A percentile compares a stretch with the other conserved stretches of the same genome.
These are phyloP conservation scores for Bujurquina vittata DNA, from an alignment of 2,113 vertebrate genomes.

Conservation along the genomic window DNA sequence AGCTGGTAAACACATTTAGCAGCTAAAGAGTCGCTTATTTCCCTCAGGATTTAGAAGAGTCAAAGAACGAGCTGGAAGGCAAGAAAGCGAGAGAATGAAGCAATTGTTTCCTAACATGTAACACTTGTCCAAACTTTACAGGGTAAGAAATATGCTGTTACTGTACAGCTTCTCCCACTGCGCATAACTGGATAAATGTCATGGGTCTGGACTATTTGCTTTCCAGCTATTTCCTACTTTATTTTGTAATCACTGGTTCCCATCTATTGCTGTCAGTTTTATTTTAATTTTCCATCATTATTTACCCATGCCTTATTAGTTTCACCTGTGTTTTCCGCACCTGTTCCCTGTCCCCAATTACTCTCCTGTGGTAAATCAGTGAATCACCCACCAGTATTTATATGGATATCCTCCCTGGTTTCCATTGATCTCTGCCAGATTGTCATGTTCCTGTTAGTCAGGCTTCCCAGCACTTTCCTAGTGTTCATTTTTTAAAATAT, in stretches of 20 bases:
- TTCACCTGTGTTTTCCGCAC: neutral
- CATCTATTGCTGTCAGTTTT: neutral
- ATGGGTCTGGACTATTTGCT: neutral
- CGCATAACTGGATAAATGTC: neutral
- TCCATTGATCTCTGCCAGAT: neutral
- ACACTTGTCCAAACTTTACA: neutral
- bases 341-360: neutral
- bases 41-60: neutral
- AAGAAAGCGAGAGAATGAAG: neutral
- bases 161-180: neutral
- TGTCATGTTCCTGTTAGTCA: neutral
- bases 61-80: neutral
- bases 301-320: neutral
- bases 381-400: neutral
- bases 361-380: neutral
- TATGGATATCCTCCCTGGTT: neutral
- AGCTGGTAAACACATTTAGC: neutral
- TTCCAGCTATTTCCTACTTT: neutral
- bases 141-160: neutral
- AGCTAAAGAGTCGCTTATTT: conserved; percentile 6
- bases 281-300: neutral
- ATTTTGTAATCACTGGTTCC: neutral
- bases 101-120: neutral
- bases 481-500: neutral
- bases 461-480: too few species aligned